phyloP scores from a whole-genome alignment of 2,888 invertebrate genomes.

The Diarsia mendica region DNA sequence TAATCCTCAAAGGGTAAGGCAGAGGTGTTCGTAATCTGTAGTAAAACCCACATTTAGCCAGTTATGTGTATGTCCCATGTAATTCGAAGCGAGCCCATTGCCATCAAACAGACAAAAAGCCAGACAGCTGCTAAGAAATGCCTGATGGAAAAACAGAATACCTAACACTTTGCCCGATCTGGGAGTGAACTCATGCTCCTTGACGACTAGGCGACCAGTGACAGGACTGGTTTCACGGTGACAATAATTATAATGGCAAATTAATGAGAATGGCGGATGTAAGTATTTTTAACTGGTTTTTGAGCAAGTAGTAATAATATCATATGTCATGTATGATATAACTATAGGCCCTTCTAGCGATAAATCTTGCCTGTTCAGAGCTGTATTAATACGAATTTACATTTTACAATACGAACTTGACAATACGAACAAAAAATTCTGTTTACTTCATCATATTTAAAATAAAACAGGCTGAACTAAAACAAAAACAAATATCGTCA shows the following conservation, averaged over 20 bases:
- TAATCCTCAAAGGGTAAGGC: neutral
- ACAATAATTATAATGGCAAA: neutral
- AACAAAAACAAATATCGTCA: constrained; percentile 16
- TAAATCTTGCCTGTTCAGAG: neutral
- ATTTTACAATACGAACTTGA: too few species aligned
- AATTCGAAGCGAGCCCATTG: neutral
- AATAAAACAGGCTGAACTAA: neutral
- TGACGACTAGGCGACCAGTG: neutral
- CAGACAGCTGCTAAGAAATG: neutral
- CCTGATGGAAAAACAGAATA: neutral
- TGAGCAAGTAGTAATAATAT: neutral
- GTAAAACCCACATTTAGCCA: neutral
- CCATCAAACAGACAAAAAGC: neutral
- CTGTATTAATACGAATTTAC: neutral
- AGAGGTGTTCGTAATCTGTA: neutral
- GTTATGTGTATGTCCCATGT: constrained; percentile 4
- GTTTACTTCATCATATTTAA: neutral
- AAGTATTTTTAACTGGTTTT: neutral
- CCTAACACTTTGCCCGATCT: neutral
- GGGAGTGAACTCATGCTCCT: neutral
- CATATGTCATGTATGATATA: neutral
- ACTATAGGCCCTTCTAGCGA: neutral
- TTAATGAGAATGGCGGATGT: neutral
- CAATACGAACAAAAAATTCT: neutral
- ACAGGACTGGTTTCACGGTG: neutral